Evolutionary conservation across 2,113 vertebrate genomes (phyloP).

Genomic region (Carassius auratus): DNA sequence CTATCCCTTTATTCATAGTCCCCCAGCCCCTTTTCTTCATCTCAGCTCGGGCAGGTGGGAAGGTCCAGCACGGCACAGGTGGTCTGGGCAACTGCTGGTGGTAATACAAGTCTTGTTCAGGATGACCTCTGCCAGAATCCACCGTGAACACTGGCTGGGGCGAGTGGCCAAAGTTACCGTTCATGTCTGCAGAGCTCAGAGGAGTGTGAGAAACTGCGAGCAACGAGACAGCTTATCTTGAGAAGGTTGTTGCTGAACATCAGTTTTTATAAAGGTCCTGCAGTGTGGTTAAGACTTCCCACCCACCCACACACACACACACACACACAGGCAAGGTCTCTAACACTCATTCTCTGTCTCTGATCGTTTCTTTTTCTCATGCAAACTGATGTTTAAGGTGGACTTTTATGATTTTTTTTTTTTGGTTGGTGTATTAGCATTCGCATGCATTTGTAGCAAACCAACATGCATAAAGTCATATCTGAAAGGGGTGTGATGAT

Average conservation of each 20-base stretch:
- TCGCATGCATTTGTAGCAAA: background rate
- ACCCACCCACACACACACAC: constrained; percentile 8
- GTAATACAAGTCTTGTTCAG: background rate
- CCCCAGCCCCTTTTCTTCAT: constrained; percentile 31
- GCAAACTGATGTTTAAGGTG: background rate
- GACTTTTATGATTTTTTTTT: background rate
- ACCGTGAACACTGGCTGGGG: constrained; percentile 57
- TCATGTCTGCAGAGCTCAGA: constrained; percentile 43
- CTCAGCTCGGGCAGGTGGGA: constrained; percentile 52
- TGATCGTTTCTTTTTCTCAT: background rate
- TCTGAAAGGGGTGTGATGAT: background rate
- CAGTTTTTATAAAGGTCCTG: constrained; percentile 4
- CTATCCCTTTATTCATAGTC: background rate
- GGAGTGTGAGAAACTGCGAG: background rate
- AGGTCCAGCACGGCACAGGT: constrained; percentile 62
- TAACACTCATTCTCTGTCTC: background rate
- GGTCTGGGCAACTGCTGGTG: background rate
- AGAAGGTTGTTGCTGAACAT: background rate
- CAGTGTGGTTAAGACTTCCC: constrained; percentile 20
- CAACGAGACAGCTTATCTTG: background rate
- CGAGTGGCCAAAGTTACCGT: background rate
- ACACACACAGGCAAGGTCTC: background rate
- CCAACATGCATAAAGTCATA: background rate
- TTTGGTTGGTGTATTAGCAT: background rate
- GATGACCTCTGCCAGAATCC: constrained; percentile 41